A percentile compares a stretch with the other conserved stretches of the same genome.
These are phyloP conservation scores for Eledone cirrhosa DNA, from an alignment of 2,888 invertebrate genomes.

Conservation along the genomic window DNA sequence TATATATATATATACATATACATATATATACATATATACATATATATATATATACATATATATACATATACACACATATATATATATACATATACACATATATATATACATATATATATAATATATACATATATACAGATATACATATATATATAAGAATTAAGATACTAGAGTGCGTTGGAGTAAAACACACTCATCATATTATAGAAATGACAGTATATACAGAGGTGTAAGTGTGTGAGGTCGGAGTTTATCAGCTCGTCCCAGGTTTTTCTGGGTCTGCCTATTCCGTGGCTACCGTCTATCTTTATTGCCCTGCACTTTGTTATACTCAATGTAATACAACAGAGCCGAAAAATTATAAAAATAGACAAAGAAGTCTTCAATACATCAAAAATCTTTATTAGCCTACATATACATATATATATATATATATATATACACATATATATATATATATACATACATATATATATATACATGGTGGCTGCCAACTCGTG, in stretches of 20 bases:
- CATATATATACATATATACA: neutral
- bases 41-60: neutral
- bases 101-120: neutral
- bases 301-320: too few relatives aligned
- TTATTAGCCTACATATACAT: neutral
- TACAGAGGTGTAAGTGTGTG: too few relatives aligned
- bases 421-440: neutral
- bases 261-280: too few relatives aligned
- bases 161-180: too few relatives aligned
- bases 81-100: neutral
- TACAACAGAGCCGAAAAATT: too few relatives aligned
- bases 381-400: too few relatives aligned
- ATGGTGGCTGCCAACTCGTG: too few relatives aligned
- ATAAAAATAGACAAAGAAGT: too few relatives aligned
- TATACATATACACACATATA: neutral
- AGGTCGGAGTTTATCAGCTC: too few relatives aligned
- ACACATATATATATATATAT: neutral
- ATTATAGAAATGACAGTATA: neutral
- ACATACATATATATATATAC: neutral
- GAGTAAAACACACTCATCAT: neutral
- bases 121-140: neutral
- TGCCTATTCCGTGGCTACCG: too few relatives aligned
- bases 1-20: neutral
- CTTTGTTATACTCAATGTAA: too few relatives aligned
- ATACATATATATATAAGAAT: slow-evolving; percentile 3